Evolutionary conservation across 2,113 vertebrate species (phyloP).

Genomic region (Limanda limanda): DNA sequence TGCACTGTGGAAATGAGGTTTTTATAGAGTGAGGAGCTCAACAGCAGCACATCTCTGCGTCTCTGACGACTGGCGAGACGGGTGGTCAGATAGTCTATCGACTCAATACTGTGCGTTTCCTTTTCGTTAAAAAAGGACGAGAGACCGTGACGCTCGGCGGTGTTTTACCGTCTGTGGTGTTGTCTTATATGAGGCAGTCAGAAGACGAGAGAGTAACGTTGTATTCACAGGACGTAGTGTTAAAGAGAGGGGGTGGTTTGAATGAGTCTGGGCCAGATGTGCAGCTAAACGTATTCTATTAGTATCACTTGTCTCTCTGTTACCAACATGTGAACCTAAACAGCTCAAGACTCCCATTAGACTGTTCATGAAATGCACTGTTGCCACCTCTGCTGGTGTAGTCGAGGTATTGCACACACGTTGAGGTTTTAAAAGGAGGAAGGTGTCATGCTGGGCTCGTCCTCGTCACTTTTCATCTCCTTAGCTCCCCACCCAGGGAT

Average conservation of each 20-base stretch:
- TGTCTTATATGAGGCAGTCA: constrained; percentile 1
- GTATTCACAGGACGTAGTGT: neutral
- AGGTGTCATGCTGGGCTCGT: neutral
- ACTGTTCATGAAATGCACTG: neutral
- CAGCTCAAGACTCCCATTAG: neutral
- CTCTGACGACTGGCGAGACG: too few species aligned
- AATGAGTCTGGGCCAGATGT: neutral
- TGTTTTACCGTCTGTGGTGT: neutral
- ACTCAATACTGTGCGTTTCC: too few species aligned
- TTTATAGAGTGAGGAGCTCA: constrained; percentile 61
- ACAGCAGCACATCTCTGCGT: constrained; percentile 52
- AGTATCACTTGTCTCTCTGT: too few species aligned
- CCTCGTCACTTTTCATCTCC: neutral
- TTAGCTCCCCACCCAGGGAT: neutral
- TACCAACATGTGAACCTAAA: too few species aligned
- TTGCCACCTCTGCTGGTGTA: constrained; percentile 43
- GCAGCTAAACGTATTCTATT: too few species aligned
- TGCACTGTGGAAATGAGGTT: constrained; percentile 64
- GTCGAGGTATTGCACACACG: neutral
- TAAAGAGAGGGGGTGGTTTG: neutral
- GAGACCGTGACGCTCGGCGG: neutral
- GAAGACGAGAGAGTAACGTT: neutral
- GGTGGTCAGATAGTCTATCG: too few species aligned
- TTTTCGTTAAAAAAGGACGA: neutral
- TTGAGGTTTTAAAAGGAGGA: constrained; percentile 9